Evolutionary conservation across 2,113 vertebrate species (phyloP).

Genomic region (Ctenodactylus gundi): DNA sequence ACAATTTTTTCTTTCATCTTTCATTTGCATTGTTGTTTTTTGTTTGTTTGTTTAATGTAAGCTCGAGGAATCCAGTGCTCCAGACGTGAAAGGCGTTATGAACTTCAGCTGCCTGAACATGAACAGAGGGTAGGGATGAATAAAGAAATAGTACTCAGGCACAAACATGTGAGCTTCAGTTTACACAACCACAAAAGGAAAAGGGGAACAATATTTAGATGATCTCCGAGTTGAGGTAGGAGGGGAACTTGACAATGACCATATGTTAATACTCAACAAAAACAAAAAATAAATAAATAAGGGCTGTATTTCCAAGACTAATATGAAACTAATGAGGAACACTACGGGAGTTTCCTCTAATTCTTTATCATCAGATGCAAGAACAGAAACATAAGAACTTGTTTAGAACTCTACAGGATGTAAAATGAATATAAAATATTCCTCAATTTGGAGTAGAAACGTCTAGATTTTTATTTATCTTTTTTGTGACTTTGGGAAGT

Average conservation of each 20-base stretch:
- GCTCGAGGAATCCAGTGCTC: background rate
- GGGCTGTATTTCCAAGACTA: background rate
- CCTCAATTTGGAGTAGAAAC: background rate
- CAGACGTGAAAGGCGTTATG: background rate
- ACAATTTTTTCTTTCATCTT: background rate
- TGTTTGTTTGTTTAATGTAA: background rate
- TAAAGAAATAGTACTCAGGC: background rate
- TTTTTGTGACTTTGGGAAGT: background rate
- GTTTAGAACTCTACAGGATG: background rate
- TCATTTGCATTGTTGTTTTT: background rate
- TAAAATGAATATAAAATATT: background rate
- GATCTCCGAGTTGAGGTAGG: background rate
- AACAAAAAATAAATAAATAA: background rate
- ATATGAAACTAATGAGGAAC: background rate
- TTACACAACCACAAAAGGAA: background rate
- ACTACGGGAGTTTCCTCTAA: background rate
- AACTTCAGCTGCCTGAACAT: background rate
- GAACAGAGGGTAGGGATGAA: background rate
- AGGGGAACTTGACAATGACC: background rate
- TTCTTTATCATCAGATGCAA: too few species aligned
- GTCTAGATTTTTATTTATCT: background rate
- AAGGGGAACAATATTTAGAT: background rate
- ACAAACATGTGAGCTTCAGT: background rate
- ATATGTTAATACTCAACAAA: background rate
- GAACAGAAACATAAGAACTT: background rate